These are phyloP conservation scores for Eupelmus urozonus DNA, from an alignment of 2,888 invertebrate species.

Conservation along the genomic window DNA sequence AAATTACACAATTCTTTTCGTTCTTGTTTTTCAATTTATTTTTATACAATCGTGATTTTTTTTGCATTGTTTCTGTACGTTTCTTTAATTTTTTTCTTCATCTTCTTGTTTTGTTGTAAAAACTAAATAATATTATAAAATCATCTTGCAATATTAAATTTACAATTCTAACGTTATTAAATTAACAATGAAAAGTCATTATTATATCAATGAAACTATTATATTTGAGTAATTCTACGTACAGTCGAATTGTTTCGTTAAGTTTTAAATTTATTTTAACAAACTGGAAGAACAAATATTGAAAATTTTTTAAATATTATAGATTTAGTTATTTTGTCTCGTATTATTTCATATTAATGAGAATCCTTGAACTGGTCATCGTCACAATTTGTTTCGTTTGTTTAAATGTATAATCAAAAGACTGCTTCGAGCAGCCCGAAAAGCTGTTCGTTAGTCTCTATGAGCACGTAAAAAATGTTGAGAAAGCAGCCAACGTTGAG, in stretches of 20 bases:
- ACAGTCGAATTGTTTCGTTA: slow-evolving; percentile 25
- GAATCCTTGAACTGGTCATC: slow-evolving; percentile 21
- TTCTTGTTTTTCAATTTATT: slow-evolving; percentile 33
- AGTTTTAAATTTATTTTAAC: slow-evolving; percentile 32
- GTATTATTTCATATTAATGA: slow-evolving; percentile 19
- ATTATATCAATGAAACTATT: slow-evolving; percentile 36
- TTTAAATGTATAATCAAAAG: slow-evolving; percentile 7
- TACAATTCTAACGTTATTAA: slow-evolving; percentile 31
- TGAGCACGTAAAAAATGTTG: slow-evolving; percentile 48
- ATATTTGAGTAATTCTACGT: slow-evolving; percentile 35
- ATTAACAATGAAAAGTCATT: slow-evolving; percentile 35
- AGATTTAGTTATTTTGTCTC: background rate
- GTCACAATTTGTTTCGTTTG: slow-evolving; percentile 14
- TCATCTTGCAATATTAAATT: slow-evolving; percentile 13
- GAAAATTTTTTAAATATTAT: slow-evolving; percentile 12
- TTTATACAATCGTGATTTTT: slow-evolving; percentile 35
- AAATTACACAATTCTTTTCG: slow-evolving; percentile 3
- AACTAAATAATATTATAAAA: slow-evolving; percentile 39
- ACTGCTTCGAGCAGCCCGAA: slow-evolving; percentile 39
- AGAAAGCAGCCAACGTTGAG: slow-evolving; percentile 42
- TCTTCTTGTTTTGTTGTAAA: slow-evolving; percentile 18
- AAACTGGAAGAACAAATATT: slow-evolving; percentile 49
- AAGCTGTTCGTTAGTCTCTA: slow-evolving; percentile 31
- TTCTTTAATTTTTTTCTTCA: slow-evolving; percentile 22
- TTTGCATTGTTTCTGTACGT: background rate